These are phyloP conservation scores for Neocloeon triangulifer DNA, from an alignment of 1,140 invertebrate genomes.

Conservation along the genomic window DNA sequence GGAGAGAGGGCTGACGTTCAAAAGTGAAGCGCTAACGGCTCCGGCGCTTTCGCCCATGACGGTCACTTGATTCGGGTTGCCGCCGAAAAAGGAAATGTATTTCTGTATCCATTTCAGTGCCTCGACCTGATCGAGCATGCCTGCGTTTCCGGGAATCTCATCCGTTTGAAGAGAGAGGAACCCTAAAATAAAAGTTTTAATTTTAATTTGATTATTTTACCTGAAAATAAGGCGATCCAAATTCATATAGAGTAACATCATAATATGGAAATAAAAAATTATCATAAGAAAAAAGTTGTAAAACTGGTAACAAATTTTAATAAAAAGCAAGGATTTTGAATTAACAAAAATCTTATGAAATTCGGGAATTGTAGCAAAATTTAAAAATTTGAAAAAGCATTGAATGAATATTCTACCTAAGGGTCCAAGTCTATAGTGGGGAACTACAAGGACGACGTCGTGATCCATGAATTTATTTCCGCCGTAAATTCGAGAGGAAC, in stretches of 20 bases:
- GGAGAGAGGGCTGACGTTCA: slow-evolving; percentile 9
- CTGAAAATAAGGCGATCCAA: too few relatives aligned
- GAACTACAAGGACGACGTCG: slow-evolving; percentile 15
- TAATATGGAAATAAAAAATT: too few relatives aligned
- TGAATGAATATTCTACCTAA: slow-evolving; percentile 15
- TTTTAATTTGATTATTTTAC: slow-evolving; percentile 12
- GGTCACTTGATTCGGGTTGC: slow-evolving; percentile 25
- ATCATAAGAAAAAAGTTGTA: too few relatives aligned
- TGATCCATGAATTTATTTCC: slow-evolving; percentile 13
- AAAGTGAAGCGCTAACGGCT: slow-evolving; percentile 19
- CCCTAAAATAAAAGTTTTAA: slow-evolving; percentile 7
- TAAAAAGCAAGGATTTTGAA: too few relatives aligned
- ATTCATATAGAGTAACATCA: too few relatives aligned
- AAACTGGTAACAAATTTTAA: too few relatives aligned
- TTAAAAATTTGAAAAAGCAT: too few relatives aligned
- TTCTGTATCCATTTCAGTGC: slow-evolving; percentile 16
- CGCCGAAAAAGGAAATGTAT: slow-evolving; percentile 24
- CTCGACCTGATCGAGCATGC: slow-evolving; percentile 17
- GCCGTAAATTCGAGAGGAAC: slow-evolving; percentile 1
- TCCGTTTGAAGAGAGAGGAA: slow-evolving; percentile 9
- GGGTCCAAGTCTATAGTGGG: slow-evolving; percentile 17
- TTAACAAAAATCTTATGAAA: too few relatives aligned
- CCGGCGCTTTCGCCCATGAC: slow-evolving; percentile 34
- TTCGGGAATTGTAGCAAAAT: too few relatives aligned
- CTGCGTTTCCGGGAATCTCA: slow-evolving; percentile 18